These are phyloP conservation scores for Leucopsar rothschildi DNA, from an alignment of 2,113 vertebrate species.

Conservation along the genomic window DNA sequence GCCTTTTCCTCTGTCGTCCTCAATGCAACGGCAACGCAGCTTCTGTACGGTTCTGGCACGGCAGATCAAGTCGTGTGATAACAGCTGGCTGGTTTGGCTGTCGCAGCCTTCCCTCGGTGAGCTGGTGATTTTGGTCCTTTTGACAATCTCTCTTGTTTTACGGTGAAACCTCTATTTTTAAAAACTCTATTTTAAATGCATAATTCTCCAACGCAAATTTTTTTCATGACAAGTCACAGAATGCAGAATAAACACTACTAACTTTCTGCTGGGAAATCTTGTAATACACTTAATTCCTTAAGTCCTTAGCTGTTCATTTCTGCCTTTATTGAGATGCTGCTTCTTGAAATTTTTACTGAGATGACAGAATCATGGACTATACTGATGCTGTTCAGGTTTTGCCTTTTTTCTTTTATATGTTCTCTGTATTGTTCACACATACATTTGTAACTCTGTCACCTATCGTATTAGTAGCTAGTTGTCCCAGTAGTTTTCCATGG, in stretches of 20 bases:
- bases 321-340: not conserved
- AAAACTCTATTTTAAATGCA: not conserved
- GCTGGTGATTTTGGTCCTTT: not conserved
- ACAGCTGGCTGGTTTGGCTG: not conserved
- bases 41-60: rapidly evolving
- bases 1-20: not conserved
- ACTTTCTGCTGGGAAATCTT: not conserved
- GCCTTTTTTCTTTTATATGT: not conserved
- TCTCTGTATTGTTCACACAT: not conserved
- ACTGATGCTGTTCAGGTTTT: not conserved
- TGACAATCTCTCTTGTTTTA: not conserved
- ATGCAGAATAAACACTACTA: rapidly evolving
- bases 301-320: not conserved
- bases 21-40: not conserved
- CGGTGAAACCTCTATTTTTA: not conserved
- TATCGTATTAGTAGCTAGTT: not conserved
- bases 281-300: not conserved
- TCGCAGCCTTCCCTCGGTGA: not conserved
- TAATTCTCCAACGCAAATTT: not conserved
- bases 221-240: not conserved
- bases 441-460: not conserved
- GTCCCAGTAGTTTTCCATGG: not conserved
- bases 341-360: not conserved
- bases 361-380: not conserved
- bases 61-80: not conserved